Conservation (phyloP, 2,888 invertebrate genomes). For the Panopea generosa region DNA sequence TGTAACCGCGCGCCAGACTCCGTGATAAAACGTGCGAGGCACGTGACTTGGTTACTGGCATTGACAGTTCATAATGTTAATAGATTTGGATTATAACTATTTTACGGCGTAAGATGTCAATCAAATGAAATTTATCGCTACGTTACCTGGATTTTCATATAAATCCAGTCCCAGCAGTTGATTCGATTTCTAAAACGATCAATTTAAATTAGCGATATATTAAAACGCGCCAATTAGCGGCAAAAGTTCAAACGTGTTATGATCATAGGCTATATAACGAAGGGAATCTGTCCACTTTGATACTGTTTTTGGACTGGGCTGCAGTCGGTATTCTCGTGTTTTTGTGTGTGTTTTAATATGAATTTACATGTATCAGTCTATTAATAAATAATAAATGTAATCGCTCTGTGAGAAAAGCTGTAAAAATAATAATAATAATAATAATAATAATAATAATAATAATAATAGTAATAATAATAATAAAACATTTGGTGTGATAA, state of each 20-base stretch:
- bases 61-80: conserved; percentile 15
- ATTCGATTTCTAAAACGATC: conserved; percentile 18
- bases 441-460: too few relatives aligned
- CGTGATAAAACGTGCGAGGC: conserved; percentile 14
- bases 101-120: conserved; percentile 14
- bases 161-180: conserved; percentile 10
- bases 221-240: conserved; percentile 20
- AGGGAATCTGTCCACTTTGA: too few relatives aligned
- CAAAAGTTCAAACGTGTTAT: conserved; percentile 10
- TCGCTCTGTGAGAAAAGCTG: too few relatives aligned
- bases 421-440: too few relatives aligned
- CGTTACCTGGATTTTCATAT: conserved; percentile 3
- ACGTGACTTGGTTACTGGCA: conserved; percentile 27
- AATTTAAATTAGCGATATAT: conserved; percentile 14
- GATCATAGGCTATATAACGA: conserved; percentile 24
- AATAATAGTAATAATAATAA: too few relatives aligned
- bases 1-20: not conserved
- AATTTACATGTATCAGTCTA: too few relatives aligned
- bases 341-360: too few relatives aligned
- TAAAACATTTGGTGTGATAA: too few relatives aligned
- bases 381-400: too few relatives aligned
- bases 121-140: conserved; percentile 4
- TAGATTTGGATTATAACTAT: conserved; percentile 22
- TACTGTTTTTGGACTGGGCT: too few relatives aligned
- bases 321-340: too few relatives aligned